Conservation (phyloP, 2,797 vertebrate species). For the Paedocypris micromegethes region DNA sequence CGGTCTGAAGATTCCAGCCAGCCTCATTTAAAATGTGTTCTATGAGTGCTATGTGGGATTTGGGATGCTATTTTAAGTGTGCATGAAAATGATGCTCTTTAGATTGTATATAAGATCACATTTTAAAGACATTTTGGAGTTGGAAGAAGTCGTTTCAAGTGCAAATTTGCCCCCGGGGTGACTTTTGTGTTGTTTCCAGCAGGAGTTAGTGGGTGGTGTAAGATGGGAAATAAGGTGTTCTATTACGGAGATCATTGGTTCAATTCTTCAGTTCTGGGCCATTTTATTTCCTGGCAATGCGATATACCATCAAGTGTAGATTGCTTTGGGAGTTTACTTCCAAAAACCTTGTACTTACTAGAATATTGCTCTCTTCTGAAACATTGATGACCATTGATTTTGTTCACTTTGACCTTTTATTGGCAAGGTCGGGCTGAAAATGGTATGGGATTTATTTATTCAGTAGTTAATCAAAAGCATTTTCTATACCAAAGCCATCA, state of each 20-base stretch:
- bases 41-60: constrained; percentile 17
- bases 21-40: constrained; percentile 14
- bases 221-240: constrained; percentile 11
- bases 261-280: background rate
- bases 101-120: background rate
- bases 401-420: no score
- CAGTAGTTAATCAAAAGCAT: no score
- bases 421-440: no score
- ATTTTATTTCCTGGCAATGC: background rate
- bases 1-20: constrained; percentile 30
- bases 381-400: background rate
- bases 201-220: constrained; percentile 5
- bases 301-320: background rate
- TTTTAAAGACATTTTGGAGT: background rate
- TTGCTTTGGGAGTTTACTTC: constrained; percentile 6
- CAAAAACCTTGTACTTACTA: background rate
- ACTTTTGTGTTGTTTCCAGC: background rate
- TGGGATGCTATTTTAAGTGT: constrained; percentile 26
- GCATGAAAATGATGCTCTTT: constrained; percentile 15
- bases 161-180: background rate
- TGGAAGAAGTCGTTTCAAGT: background rate
- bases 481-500: no score
- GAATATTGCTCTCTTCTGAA: background rate
- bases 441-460: no score
- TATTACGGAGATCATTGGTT: background rate